These are phyloP conservation scores for Pogona vitticeps DNA, from an alignment of 2,113 vertebrate species.

Conservation along the genomic window DNA sequence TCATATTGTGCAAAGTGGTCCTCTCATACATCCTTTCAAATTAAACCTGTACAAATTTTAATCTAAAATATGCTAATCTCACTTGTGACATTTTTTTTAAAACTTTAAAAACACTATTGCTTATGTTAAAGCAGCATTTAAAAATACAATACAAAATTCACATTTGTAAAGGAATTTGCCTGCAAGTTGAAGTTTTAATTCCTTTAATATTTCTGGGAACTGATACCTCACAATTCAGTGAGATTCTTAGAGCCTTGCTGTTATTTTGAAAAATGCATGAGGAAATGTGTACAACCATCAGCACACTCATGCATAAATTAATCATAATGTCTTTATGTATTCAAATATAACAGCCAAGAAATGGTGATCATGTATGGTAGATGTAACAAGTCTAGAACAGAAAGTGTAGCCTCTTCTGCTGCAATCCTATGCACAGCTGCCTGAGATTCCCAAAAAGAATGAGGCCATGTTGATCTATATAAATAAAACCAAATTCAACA, in stretches of 20 bases:
- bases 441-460: too few relatives aligned
- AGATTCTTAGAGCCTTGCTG: constrained; percentile 22
- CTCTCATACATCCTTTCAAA: neutral
- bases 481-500: too few relatives aligned
- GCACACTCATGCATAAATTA: neutral
- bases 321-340: neutral
- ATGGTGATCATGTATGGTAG: neutral
- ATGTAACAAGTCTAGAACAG: neutral
- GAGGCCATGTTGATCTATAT: too few relatives aligned
- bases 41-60: neutral
- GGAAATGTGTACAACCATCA: neutral
- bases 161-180: neutral
- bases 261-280: neutral
- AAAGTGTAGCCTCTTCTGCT: neutral
- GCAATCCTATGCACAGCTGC: neutral
- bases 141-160: neutral
- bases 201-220: neutral
- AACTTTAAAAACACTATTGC: neutral
- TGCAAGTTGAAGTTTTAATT: neutral
- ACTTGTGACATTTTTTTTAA: neutral
- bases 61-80: neutral
- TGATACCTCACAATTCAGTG: neutral
- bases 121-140: neutral
- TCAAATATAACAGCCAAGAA: neutral
- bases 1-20: neutral